These are phyloP conservation scores for Labeo rohita DNA, from an alignment of 2,113 vertebrate genomes.

Conservation along the genomic window DNA sequence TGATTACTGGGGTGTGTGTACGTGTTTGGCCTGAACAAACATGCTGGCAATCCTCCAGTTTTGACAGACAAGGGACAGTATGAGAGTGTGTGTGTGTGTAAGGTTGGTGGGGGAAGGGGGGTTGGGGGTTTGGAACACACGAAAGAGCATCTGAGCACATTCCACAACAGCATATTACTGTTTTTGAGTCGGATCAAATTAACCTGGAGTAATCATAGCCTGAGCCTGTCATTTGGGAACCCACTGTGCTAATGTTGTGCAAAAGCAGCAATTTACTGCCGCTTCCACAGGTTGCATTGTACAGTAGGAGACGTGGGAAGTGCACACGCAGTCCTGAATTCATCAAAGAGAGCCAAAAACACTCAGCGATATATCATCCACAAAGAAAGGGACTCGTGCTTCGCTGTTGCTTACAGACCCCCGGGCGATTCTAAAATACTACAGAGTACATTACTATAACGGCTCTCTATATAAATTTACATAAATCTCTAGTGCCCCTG, in stretches of 20 bases:
- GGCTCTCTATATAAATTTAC: constrained; percentile 14
- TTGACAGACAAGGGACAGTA: constrained; percentile 63
- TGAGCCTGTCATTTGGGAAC: constrained; percentile 27
- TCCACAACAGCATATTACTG: constrained; percentile 7
- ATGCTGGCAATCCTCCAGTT: constrained; percentile 60
- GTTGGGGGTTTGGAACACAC: not conserved
- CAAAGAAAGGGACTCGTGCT: not conserved
- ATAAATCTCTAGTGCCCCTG: constrained; percentile 19
- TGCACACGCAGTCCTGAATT: constrained; percentile 22
- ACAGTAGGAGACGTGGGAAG: constrained; percentile 24
- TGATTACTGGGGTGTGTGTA: constrained; percentile 72
- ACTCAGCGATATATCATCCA: constrained; percentile 6
- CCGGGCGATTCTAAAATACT: constrained; percentile 13
- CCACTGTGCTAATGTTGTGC: constrained; percentile 38
- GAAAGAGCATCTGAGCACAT: constrained; percentile 8
- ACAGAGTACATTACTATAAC: constrained; percentile 7
- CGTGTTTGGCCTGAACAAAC: constrained; percentile 76
- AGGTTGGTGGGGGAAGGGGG: not conserved
- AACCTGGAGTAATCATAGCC: constrained; percentile 33
- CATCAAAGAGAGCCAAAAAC: constrained; percentile 34
- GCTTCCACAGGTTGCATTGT: constrained; percentile 12
- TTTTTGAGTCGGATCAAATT: constrained; percentile 41
- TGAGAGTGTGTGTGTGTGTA: constrained; percentile 5
- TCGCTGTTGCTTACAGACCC: constrained; percentile 10
- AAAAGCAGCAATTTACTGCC: constrained; percentile 30